These are phyloP conservation scores for Tethea ocularis DNA, from an alignment of 2,888 invertebrate species.

Conservation along the genomic window DNA sequence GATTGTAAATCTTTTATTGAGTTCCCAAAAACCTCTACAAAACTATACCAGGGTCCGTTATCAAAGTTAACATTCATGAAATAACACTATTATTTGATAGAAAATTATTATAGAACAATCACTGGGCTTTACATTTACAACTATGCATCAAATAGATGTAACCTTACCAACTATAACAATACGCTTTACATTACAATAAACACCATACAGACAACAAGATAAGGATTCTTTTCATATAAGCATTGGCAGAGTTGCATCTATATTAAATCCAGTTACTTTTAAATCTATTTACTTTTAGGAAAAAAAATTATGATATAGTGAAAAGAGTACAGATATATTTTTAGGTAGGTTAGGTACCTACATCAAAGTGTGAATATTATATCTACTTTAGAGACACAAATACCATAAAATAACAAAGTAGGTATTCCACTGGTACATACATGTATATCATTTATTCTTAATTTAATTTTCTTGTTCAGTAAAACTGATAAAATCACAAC, in stretches of 20 bases:
- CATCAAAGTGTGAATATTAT: no score
- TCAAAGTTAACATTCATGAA: slow-evolving; percentile 65
- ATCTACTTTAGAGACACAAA: neutral
- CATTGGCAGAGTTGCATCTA: slow-evolving; percentile 11
- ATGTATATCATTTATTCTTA: neutral
- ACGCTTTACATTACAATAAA: slow-evolving; percentile 34
- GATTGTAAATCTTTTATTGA: slow-evolving; percentile 67
- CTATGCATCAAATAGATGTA: slow-evolving; percentile 31
- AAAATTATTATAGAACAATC: slow-evolving; percentile 45
- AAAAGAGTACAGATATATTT: neutral
- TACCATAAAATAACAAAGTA: neutral
- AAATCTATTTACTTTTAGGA: neutral
- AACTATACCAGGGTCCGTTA: slow-evolving; percentile 76
- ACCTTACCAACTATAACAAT: slow-evolving; percentile 42
- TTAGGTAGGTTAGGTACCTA: no score
- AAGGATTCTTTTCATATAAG: slow-evolving; percentile 22
- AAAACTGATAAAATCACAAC: neutral
- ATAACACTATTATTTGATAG: slow-evolving; percentile 43
- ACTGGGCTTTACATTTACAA: slow-evolving; percentile 36
- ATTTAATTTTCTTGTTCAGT: neutral
- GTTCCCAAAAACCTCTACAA: slow-evolving; percentile 81
- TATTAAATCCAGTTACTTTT: neutral
- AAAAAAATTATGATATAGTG: no score
- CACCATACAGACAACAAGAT: slow-evolving; percentile 34
- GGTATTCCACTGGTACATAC: neutral